phyloP scores from a whole-genome alignment of 2,888 invertebrate species.

The Zhengitettix transpicula region DNA sequence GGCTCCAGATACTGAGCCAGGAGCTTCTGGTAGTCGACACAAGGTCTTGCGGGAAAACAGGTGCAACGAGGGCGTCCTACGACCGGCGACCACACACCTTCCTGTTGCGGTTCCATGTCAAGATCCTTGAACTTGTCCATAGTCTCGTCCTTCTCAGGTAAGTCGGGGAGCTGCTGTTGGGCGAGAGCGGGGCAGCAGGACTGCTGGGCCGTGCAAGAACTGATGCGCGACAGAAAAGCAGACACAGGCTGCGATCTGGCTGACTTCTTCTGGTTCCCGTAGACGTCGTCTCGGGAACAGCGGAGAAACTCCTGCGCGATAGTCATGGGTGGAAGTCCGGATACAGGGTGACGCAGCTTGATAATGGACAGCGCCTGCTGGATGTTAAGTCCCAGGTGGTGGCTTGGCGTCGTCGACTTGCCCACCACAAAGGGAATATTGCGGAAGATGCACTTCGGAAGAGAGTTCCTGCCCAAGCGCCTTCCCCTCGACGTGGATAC shows the following conservation, averaged over 20 bases:
- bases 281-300: neutral
- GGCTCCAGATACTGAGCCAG: neutral
- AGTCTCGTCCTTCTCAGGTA: neutral
- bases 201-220: neutral
- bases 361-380: constrained; percentile 35
- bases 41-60: constrained; percentile 1
- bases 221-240: neutral
- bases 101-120: neutral
- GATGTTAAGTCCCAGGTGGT: constrained; percentile 45
- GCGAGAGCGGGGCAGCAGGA: neutral
- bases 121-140: neutral
- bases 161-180: neutral
- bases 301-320: neutral
- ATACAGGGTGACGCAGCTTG: constrained; percentile 12
- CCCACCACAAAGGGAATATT: constrained; percentile 45
- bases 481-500: constrained; percentile 41
- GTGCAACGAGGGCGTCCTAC: neutral
- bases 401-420: constrained; percentile 42
- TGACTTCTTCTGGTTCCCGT: neutral
- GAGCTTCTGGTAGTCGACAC: constrained; percentile 1
- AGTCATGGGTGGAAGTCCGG: neutral
- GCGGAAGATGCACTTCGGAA: constrained; percentile 24
- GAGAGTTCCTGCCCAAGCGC: constrained; percentile 35
- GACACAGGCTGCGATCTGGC: too few relatives aligned
- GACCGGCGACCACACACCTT: neutral